Evolutionary conservation across 2,888 invertebrate species (phyloP), one percentile per base, ranked within the genome.

Genomic region (Ornithoptera priamus): DNA sequence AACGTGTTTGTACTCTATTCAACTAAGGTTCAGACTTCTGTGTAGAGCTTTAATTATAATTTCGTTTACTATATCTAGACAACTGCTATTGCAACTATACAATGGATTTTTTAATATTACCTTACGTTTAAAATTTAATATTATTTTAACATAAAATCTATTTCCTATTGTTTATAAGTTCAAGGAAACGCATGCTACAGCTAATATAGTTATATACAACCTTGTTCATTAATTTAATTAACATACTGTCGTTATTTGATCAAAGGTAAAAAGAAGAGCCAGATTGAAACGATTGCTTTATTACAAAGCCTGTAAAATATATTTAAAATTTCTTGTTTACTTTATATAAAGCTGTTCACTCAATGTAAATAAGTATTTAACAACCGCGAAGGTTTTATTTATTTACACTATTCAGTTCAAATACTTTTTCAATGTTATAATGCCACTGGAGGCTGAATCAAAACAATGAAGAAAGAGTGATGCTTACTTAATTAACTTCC

Each of bases 211-310:
- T 58, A 63, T 58, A 68, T 68, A 20, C 50, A 63, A 68, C 57
- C 62, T 68, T 68, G 62, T 63, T 58, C 62, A 63, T 50, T 68
- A 46, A 62, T 62, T 68, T 20, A 62, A 62, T 68, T 58, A 62
- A 24, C 57, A 62, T 62, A 66, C 53, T 46, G 30, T 15, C 46
- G 56, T 62, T 63, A 62, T 62, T 57, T 68, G 68, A 68, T 58
- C 39, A 46, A 62, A 46, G 46, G 63, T 57, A 58, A 63, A 50
- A 50, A 62, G 15, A 62, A 22, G 8, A n/a, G 15, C 56, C 18
- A 56, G 60, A 20, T 15, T 59, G 7, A 53, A 4, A n/a, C 53
- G n/a, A 53, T 7, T n/a, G 53, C 5, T 53, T 53, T 53, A n/a
- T 53, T 15, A n/a, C n/a, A n/a, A 53, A 53, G 4, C 1, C 53